These are phyloP conservation scores for Cranoglanis bouderius DNA, from an alignment of 2,113 vertebrate genomes.

Conservation along the genomic window DNA sequence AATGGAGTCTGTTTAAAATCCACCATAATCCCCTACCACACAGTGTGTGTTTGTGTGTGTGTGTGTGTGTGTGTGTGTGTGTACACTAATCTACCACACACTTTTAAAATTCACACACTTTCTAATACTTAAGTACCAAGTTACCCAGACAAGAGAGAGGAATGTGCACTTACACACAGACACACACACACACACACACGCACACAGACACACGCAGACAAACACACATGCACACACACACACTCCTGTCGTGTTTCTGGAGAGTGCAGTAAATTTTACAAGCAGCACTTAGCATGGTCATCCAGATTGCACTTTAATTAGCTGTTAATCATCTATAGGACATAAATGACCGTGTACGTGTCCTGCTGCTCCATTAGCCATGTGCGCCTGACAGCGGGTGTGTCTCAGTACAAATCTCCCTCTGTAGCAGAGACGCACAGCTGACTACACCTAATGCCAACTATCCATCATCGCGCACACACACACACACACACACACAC, in stretches of 20 bases:
- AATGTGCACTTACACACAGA: conserved; percentile 14
- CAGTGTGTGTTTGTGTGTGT: conserved; percentile 28
- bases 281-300: conserved; percentile 57
- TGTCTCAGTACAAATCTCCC: conserved; percentile 76
- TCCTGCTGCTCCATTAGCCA: conserved; percentile 68
- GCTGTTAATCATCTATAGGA: conserved; percentile 80
- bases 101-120: background rate
- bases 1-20: conserved; percentile 57
- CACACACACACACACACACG: conserved; percentile 3
- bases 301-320: conserved; percentile 80
- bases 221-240: conserved; percentile 1
- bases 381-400: conserved; percentile 66
- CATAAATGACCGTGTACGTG: conserved; percentile 69
- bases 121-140: background rate
- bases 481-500: conserved; percentile 18
- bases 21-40: conserved; percentile 54
- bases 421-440: conserved; percentile 77
- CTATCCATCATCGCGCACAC: conserved; percentile 70
- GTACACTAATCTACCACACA: background rate
- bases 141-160: conserved; percentile 23
- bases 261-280: conserved; percentile 56
- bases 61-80: conserved; percentile 14
- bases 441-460: conserved; percentile 84
- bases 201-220: conserved; percentile 1
- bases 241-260: conserved; percentile 53